phyloP scores from a whole-genome alignment of 2,888 invertebrate genomes.

The Operophtera brumata region DNA sequence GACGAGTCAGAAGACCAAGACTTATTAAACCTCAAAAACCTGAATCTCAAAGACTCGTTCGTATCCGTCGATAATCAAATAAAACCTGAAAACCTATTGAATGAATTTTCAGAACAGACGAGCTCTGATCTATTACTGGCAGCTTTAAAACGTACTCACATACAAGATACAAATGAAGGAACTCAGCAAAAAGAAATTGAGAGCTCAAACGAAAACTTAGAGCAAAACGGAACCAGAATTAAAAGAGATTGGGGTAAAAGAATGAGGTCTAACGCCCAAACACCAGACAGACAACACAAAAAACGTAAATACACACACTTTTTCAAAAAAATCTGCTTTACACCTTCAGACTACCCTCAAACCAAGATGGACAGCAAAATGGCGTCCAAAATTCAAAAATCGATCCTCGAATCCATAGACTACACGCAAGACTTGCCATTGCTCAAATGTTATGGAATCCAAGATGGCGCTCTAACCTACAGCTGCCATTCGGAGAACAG shows the following conservation, averaged over 20 bases:
- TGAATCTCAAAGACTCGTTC: too few species aligned
- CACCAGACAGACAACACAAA: not conserved
- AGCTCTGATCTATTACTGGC: not conserved
- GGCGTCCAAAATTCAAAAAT: slow-evolving; percentile 31
- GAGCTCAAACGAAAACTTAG: not conserved
- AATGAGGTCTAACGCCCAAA: not conserved
- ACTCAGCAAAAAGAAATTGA: not conserved
- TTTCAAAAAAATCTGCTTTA: slow-evolving; percentile 31
- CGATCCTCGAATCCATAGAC: slow-evolving; percentile 40
- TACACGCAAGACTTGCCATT: slow-evolving; percentile 39
- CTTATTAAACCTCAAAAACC: too few species aligned
- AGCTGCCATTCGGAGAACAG: slow-evolving; percentile 49
- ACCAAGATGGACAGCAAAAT: slow-evolving; percentile 25
- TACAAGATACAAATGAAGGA: not conserved
- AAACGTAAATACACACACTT: slow-evolving; percentile 6
- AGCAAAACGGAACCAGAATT: not conserved
- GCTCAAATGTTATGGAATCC: slow-evolving; percentile 53
- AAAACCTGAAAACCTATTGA: not conserved
- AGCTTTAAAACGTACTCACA: not conserved
- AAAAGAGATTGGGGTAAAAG: slow-evolving; percentile 2
- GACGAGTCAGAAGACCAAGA: too few species aligned
- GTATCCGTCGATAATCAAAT: not conserved
- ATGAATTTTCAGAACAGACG: not conserved
- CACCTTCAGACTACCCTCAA: slow-evolving; percentile 30
- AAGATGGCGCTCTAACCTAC: slow-evolving; percentile 51